Percentiles rank a stretch among this genome's conserved stretches.
Conservation (phyloP, 2,888 invertebrate genomes). For the Mesoligia furuncula region DNA sequence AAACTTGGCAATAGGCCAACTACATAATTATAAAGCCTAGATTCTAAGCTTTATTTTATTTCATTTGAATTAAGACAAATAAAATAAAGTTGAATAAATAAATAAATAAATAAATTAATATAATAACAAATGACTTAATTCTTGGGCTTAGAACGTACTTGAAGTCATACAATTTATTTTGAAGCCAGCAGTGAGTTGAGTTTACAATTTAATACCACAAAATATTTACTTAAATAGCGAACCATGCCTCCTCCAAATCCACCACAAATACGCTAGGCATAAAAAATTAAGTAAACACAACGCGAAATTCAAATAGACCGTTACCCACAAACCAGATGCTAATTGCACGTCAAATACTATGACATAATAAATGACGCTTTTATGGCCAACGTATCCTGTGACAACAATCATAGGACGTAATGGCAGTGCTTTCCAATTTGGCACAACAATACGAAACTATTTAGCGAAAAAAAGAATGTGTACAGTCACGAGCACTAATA, state of each 20-base stretch:
- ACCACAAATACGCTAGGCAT: background rate
- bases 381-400: conserved; percentile 71
- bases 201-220: background rate
- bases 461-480: conserved; percentile 27
- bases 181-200: background rate
- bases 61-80: no score
- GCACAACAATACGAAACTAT: conserved; percentile 74
- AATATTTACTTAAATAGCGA: background rate
- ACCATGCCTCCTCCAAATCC: background rate
- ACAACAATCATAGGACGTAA: conserved; percentile 50
- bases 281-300: conserved; percentile 40
- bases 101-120: no score
- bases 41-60: no score
- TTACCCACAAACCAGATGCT: conserved; percentile 57
- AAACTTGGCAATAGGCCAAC: conserved; percentile 22
- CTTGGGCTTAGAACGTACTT: conserved; percentile 1
- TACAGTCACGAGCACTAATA: background rate
- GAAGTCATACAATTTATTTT: background rate
- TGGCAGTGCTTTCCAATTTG: conserved; percentile 72
- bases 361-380: conserved; percentile 54
- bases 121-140: no score
- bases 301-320: conserved; percentile 55
- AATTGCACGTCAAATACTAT: conserved; percentile 59
- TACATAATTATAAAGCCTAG: background rate
- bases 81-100: no score